A percentile compares a stretch with the other conserved stretches of the same genome.
Conservation (phyloP, 2,113 vertebrate genomes). For the Centropus unirufus region DNA sequence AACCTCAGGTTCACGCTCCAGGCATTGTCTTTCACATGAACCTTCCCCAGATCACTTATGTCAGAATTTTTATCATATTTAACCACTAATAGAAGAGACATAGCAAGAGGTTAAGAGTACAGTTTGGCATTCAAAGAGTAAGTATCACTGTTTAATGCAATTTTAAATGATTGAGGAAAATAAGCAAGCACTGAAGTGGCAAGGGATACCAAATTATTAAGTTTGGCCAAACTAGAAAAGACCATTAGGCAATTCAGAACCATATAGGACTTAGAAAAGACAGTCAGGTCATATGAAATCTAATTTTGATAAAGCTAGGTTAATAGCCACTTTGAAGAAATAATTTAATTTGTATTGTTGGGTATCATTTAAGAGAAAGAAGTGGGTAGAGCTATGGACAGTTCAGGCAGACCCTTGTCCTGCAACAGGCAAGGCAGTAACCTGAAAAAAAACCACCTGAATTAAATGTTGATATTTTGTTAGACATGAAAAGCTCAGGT, state of each 20-base stretch:
- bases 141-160: not conserved
- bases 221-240: not conserved
- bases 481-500: not conserved
- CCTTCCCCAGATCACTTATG: not conserved
- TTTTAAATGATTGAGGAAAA: slow-evolving; percentile 5
- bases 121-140: not conserved
- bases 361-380: not conserved
- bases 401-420: not conserved
- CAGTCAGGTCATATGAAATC: not conserved
- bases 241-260: not conserved
- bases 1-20: not conserved
- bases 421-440: not conserved
- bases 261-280: not conserved
- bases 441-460: not conserved
- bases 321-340: not conserved
- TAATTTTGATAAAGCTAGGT: not conserved
- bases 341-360: not conserved
- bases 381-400: not conserved
- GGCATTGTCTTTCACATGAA: not conserved
- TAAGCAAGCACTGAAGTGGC: not conserved
- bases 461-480: not conserved
- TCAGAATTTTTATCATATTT: not conserved
- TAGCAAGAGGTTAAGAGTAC: not conserved
- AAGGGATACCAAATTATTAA: not conserved
- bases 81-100: not conserved